phyloP scores from a whole-genome alignment of 2,888 invertebrate species.

The Dynastes hyllus region DNA sequence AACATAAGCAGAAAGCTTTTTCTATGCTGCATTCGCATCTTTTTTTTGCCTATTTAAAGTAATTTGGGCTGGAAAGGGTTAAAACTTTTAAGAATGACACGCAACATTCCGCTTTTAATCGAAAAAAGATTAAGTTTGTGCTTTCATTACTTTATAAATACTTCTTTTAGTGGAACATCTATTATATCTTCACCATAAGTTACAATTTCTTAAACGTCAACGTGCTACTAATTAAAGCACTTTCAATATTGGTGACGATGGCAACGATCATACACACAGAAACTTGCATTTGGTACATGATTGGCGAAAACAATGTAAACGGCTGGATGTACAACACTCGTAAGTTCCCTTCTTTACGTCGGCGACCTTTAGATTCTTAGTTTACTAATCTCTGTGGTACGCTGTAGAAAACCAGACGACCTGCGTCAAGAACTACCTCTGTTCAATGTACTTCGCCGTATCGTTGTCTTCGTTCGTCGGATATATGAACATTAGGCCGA shows the following conservation, averaged over 20 bases:
- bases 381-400: not conserved
- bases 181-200: conserved; percentile 56
- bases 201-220: conserved; percentile 58
- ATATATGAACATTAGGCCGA: conserved; percentile 55
- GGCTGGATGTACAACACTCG: conserved; percentile 50
- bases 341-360: conserved; percentile 1
- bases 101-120: no score
- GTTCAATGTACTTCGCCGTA: conserved; percentile 55
- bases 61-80: no score
- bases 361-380: no score
- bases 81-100: no score
- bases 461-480: conserved; percentile 54
- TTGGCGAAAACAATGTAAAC: conserved; percentile 26
- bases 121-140: no score
- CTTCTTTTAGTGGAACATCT: conserved; percentile 56
- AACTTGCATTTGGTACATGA: conserved; percentile 55
- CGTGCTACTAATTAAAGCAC: conserved; percentile 55
- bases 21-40: no score
- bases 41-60: no score
- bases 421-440: conserved; percentile 54
- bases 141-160: no score
- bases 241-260: conserved; percentile 55
- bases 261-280: conserved; percentile 56
- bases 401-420: not conserved
- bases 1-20: no score